Evolutionary conservation across 2,888 invertebrate genomes (phyloP).

Genomic region (Colostygia pectinataria): DNA sequence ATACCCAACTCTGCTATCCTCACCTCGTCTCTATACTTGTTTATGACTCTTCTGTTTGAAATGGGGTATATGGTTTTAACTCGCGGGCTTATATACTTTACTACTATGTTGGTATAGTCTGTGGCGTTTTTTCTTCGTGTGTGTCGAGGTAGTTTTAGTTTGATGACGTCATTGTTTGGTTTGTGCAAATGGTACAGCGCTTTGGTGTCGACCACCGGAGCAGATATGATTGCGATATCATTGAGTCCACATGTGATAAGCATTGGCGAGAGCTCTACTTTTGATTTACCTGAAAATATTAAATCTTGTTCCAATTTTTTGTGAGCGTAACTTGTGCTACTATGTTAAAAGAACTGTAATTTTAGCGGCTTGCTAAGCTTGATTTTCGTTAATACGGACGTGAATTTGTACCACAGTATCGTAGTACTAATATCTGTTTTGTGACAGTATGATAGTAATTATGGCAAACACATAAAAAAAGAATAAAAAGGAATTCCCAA

Average conservation of each 20-base stretch:
- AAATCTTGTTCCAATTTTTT: not conserved
- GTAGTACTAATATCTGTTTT: no score
- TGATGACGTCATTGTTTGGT: conserved; percentile 53
- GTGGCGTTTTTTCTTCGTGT: conserved; percentile 17
- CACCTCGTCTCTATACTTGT: conserved; percentile 28
- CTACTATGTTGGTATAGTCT: conserved; percentile 23
- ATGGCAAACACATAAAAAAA: no score
- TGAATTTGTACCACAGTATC: no score
- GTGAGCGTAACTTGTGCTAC: no score
- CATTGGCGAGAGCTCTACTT: conserved; percentile 50
- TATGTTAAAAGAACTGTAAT: no score
- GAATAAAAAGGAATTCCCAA: no score
- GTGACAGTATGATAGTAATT: no score
- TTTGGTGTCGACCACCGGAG: conserved; percentile 45
- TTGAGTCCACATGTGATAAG: conserved; percentile 45
- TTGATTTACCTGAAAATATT: conserved; percentile 54
- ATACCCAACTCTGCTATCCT: conserved; percentile 34
- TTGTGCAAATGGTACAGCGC: conserved; percentile 49
- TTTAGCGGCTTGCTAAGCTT: no score
- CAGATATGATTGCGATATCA: conserved; percentile 55
- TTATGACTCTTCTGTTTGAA: conserved; percentile 39
- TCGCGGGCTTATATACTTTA: conserved; percentile 20
- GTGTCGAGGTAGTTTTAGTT: conserved; percentile 29
- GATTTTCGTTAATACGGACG: no score
- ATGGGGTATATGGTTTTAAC: conserved; percentile 27